Base-by-base conservation (phyloP, 2,113 vertebrate species). In the Artemisiospiza belli region DNA sequence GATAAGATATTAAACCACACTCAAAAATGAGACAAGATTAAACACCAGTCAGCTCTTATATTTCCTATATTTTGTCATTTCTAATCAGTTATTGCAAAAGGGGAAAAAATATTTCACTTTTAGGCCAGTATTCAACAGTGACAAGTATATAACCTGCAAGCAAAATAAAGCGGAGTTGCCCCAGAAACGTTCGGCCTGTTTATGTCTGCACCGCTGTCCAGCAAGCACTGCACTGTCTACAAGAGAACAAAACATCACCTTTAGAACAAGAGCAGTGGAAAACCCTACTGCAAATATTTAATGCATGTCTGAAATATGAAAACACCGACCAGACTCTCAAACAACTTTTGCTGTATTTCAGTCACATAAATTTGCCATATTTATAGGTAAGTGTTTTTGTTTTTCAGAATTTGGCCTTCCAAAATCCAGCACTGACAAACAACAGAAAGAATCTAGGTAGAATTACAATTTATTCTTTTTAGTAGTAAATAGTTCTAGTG, bases 191-290 rank as follows among this genome's bases (percentile, higher is more conserved):
- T 99, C 1, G 99, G 99, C 66, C 99, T 98, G 97, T 99, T 99
- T 95, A 99, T 99, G 97, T 99, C 99, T 31, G 99, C 99, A 68
- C 99, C 99, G 1, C 99, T 99, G 97, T 99, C 99, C 87, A 99
- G 97, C 74, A 99, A 98, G 96, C 99, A 99, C 66, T 99, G 98
- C 95, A 99, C 99, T 1, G 99, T 99, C 99, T 99, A 23, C 15
- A 90, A 92, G 10, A 96, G 63, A 96, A 76, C 58, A 91, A 47
- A 84, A 89, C 2, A 85, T 1, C 47, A 88, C 35, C 19, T 66
- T 92, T 43, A 90, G 49, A 68, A 78, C 87, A 27, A 64, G 33
- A 89, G 57, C 31, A 89, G 47, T 9, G 75, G 22, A 89, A 51
- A 66, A 78, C 24, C 15, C 33, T 33, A 19, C 8, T 49, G 28